Evolutionary conservation across 2,113 vertebrate species (phyloP).

Genomic region (Brachirus orientalis): DNA sequence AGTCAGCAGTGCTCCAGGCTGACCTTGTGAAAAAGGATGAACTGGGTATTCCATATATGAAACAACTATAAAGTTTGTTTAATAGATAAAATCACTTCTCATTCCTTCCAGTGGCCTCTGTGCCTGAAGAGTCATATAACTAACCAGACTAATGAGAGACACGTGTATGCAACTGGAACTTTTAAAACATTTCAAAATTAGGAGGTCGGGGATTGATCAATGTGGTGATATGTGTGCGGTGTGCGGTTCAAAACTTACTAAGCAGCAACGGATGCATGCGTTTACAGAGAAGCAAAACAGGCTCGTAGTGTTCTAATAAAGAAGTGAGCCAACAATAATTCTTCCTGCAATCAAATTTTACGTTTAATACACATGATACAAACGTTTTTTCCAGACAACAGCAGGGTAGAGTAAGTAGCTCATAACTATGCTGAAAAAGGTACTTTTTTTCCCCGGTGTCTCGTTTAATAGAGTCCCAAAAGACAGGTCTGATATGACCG

Average conservation of each 20-base stretch:
- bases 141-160: not conserved
- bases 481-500: not conserved
- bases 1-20: constrained; percentile 41
- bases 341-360: not conserved
- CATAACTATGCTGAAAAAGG: too few relatives aligned
- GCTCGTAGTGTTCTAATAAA: not conserved
- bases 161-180: not conserved
- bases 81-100: constrained; percentile 3
- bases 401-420: not conserved
- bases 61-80: not conserved
- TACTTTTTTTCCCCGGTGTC: too few relatives aligned
- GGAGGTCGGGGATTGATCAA: too few relatives aligned
- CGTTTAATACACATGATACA: too few relatives aligned
- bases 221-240: not conserved
- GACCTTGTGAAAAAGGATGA: constrained; percentile 44
- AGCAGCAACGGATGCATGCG: not conserved
- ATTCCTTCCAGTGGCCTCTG: not conserved
- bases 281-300: constrained; percentile 2
- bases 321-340: constrained; percentile 12
- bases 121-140: not conserved
- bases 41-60: constrained; percentile 19
- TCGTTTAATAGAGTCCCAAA: not conserved
- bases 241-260: not conserved
- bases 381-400: constrained; percentile 12
- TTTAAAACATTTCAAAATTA: not conserved